A percentile compares a stretch with the other conserved stretches of the same genome.
phyloP scores from a whole-genome alignment of 2,888 invertebrate genomes.

The Conchocele bisecta region DNA sequence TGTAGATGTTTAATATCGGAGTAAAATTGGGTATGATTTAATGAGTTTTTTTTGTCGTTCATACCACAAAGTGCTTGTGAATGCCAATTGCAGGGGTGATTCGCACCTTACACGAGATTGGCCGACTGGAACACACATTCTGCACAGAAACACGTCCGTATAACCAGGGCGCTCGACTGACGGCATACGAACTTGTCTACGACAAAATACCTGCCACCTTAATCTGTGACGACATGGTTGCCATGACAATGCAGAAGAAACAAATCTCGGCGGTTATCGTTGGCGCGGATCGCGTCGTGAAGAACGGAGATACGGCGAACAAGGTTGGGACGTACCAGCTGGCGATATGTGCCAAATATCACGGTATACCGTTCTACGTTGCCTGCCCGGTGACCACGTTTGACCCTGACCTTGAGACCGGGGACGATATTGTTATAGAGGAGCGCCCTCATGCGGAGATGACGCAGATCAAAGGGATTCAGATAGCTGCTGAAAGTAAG shows the following conservation, averaged over 20 bases:
- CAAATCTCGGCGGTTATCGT: slow-evolving; percentile 96
- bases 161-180: slow-evolving; percentile 94
- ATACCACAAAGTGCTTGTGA: too few relatives aligned
- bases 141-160: slow-evolving; percentile 99
- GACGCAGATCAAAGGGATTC: slow-evolving; percentile 93
- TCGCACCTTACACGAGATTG: slow-evolving; percentile 88
- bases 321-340: slow-evolving; percentile 94
- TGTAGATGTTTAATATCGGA: too few relatives aligned
- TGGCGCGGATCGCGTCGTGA: slow-evolving; percentile 97
- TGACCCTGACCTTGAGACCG: slow-evolving; percentile 90
- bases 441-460: slow-evolving; percentile 95
- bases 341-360: slow-evolving; percentile 94
- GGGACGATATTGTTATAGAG: slow-evolving; percentile 95
- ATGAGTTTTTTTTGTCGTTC: too few relatives aligned
- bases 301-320: slow-evolving; percentile 99
- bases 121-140: slow-evolving; percentile 90
- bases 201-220: slow-evolving; percentile 92
- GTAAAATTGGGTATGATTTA: too few relatives aligned
- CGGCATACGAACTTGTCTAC: slow-evolving; percentile 96
- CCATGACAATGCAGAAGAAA: slow-evolving; percentile 92
- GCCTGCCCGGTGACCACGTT: slow-evolving; percentile 96
- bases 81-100: slow-evolving; percentile 87
- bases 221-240: slow-evolving; percentile 97
- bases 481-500: slow-evolving; percentile 93
- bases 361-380: slow-evolving; percentile 96